These are phyloP conservation scores for Morone saxatilis DNA, from an alignment of 2,113 vertebrate species.

Conservation along the genomic window DNA sequence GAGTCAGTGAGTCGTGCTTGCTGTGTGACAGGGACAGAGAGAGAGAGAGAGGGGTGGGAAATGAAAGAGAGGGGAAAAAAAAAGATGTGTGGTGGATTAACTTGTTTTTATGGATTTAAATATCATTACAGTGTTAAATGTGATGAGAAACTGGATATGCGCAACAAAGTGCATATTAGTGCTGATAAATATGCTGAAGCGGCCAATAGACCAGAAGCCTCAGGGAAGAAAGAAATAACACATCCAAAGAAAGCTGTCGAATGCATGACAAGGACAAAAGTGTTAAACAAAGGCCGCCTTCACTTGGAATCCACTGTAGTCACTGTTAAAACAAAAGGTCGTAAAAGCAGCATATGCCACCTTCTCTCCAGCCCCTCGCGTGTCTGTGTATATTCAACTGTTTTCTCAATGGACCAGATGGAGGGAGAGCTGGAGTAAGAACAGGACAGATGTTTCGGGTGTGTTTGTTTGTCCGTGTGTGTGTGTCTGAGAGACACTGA, in stretches of 20 bases:
- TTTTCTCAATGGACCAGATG: slow-evolving; percentile 69
- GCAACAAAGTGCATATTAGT: slow-evolving; percentile 7
- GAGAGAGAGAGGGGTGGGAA: background rate
- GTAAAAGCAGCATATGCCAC: slow-evolving; percentile 47
- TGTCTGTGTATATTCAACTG: background rate
- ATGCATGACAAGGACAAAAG: background rate
- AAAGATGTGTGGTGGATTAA: background rate
- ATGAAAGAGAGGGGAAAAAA: background rate
- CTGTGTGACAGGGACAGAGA: slow-evolving; percentile 11
- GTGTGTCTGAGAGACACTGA: background rate
- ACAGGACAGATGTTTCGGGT: slow-evolving; percentile 65
- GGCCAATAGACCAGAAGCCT: background rate
- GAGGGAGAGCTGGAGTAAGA: slow-evolving; percentile 40
- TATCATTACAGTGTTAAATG: slow-evolving; percentile 5
- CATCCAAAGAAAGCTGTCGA: background rate
- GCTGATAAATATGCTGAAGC: background rate
- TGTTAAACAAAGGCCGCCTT: slow-evolving; percentile 16
- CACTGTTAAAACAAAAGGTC: slow-evolving; percentile 36
- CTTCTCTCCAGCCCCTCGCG: background rate
- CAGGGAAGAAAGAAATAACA: slow-evolving; percentile 1
- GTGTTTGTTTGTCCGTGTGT: slow-evolving; percentile 29
- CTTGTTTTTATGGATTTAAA: slow-evolving; percentile 24
- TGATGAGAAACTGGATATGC: background rate
- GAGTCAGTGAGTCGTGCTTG: slow-evolving; percentile 41
- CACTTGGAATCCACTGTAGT: background rate